Conservation (phyloP, 2,888 invertebrate species). For the Globia sparganii region DNA sequence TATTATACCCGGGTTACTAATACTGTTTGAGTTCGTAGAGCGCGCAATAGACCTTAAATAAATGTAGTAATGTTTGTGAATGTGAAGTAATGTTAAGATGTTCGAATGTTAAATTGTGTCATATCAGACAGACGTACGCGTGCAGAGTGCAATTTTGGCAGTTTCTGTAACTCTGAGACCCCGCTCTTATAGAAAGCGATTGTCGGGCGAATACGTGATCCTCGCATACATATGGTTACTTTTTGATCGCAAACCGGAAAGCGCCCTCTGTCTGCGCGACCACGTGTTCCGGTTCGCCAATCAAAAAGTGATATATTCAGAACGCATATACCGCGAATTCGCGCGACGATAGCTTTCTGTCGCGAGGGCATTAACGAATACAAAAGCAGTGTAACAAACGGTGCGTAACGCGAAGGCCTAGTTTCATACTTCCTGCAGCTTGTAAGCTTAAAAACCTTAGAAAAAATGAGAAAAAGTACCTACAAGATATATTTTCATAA, state of each 20-base stretch:
- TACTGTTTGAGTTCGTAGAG: constrained; percentile 6
- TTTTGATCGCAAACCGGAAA: not conserved
- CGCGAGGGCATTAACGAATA: not conserved
- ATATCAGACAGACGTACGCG: not conserved
- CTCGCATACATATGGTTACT: not conserved
- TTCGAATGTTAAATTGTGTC: not conserved
- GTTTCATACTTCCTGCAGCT: not conserved
- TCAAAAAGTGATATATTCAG: not conserved
- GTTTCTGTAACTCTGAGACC: not conserved
- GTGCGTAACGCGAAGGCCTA: not conserved
- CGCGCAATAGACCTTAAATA: constrained; percentile 8
- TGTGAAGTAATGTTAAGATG: not conserved
- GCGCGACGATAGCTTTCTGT: not conserved
- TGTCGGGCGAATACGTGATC: not conserved
- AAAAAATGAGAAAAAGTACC: not conserved
- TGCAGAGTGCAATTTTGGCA: not conserved
- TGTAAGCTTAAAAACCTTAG: not conserved
- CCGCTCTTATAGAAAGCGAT: not conserved
- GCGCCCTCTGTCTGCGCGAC: not conserved
- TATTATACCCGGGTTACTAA: not conserved
- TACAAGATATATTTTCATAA: not conserved
- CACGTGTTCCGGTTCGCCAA: not conserved
- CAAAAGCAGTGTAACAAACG: not conserved
- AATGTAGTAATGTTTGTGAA: not conserved
- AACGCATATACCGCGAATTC: not conserved